phyloP scores from a whole-genome alignment of 2,888 invertebrate genomes.

The Andrena minutula region DNA sequence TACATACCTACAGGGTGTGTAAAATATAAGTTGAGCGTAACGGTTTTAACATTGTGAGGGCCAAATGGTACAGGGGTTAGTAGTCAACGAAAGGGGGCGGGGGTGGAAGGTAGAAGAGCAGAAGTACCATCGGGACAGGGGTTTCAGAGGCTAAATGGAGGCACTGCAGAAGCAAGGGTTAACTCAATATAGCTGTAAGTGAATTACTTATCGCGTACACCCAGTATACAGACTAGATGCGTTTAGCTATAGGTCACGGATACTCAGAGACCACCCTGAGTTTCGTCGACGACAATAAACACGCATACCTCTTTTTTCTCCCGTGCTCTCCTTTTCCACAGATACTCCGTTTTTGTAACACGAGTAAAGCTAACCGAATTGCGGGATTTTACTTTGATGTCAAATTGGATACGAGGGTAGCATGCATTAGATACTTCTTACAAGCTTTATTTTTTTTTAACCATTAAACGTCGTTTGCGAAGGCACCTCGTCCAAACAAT shows the following conservation, averaged over 20 bases:
- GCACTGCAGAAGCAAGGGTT: constrained; percentile 84
- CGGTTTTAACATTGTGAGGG: constrained; percentile 60
- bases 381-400: constrained; percentile 11
- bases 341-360: constrained; percentile 12
- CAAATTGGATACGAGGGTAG: not conserved
- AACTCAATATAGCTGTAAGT: constrained; percentile 84
- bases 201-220: constrained; percentile 85
- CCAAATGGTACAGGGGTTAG: constrained; percentile 47
- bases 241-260: constrained; percentile 80
- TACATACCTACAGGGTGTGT: constrained; percentile 38
- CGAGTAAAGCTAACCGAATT: constrained; percentile 24
- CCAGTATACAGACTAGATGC: constrained; percentile 83
- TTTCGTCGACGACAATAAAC: constrained; percentile 59
- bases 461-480: not conserved
- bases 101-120: constrained; percentile 55
- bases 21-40: constrained; percentile 24
- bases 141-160: constrained; percentile 83
- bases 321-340: constrained; percentile 2
- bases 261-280: constrained; percentile 68
- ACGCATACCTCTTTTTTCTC: constrained; percentile 38
- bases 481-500: not conserved
- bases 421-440: not conserved
- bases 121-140: constrained; percentile 70
- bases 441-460: not conserved
- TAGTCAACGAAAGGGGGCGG: constrained; percentile 17